These are phyloP conservation scores for Lepidostoma basale DNA, from an alignment of 1,140 invertebrate genomes.

Conservation along the genomic window DNA sequence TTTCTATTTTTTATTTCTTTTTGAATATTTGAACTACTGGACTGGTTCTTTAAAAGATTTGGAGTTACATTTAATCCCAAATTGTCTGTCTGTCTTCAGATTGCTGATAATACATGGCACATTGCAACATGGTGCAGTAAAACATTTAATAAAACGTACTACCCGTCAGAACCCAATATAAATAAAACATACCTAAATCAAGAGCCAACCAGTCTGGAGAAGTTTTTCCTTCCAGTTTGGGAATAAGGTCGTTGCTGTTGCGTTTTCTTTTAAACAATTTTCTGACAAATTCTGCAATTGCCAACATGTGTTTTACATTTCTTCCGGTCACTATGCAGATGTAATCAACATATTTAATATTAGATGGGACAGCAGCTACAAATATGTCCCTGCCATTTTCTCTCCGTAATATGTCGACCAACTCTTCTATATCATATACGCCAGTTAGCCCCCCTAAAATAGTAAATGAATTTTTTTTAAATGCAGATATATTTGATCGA, in stretches of 20 bases:
- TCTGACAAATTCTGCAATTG: constrained; percentile 77
- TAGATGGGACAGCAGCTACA: constrained; percentile 75
- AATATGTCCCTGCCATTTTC: constrained; percentile 84
- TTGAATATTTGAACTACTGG: too few species aligned
- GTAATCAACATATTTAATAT: constrained; percentile 81
- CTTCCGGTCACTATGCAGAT: constrained; percentile 78
- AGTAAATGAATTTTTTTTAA: background rate
- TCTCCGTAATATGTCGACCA: constrained; percentile 75
- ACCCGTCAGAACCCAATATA: too few species aligned
- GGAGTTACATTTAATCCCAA: too few species aligned
- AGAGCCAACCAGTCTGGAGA: constrained; percentile 85
- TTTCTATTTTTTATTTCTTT: too few species aligned
- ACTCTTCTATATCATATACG: constrained; percentile 86
- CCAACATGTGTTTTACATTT: constrained; percentile 76
- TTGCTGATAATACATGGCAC: too few species aligned
- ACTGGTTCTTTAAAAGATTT: too few species aligned
- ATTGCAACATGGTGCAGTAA: too few species aligned
- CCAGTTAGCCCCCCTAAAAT: constrained; percentile 74
- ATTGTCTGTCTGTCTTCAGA: too few species aligned
- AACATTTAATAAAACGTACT: too few species aligned
- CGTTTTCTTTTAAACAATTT: constrained; percentile 81
- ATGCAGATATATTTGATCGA: too few species aligned
- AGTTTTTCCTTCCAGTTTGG: constrained; percentile 78
- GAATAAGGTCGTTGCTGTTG: constrained; percentile 67
- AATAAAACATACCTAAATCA: constrained; percentile 75